Conservation (phyloP, 2,797 vertebrate genomes). For the Dryobates pubescens region DNA sequence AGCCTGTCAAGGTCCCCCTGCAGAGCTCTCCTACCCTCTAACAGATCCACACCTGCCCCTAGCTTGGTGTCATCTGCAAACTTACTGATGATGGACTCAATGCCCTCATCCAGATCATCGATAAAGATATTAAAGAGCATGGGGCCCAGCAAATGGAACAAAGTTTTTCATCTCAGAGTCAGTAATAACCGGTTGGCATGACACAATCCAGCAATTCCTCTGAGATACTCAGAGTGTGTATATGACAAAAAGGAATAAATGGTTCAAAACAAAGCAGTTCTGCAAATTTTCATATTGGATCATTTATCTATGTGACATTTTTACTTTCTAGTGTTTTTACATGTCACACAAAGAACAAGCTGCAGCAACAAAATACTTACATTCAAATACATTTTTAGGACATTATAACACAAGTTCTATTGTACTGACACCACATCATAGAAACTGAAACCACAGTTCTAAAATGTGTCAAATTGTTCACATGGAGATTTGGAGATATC, state of each 20-base stretch:
- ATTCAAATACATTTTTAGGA: not conserved
- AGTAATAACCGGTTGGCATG: not conserved
- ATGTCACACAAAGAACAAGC: not conserved
- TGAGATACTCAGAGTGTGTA: not conserved
- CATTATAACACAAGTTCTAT: not conserved
- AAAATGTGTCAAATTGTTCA: not conserved
- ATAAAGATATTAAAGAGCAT: no score
- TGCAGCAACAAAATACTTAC: not conserved
- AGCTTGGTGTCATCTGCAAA: no score
- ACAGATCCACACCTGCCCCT: no score
- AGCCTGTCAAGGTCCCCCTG: no score
- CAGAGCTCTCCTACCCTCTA: no score
- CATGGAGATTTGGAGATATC: not conserved
- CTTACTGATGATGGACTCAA: no score
- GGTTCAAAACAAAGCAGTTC: conserved; percentile 9
- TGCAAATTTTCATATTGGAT: not conserved
- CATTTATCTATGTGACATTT: not conserved
- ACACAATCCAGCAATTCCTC: not conserved
- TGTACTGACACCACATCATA: not conserved
- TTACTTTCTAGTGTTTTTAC: not conserved
- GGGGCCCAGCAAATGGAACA: no score
- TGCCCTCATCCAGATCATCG: no score
- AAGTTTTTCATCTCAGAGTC: not conserved
- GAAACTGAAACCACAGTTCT: not conserved
- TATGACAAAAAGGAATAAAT: not conserved